Base-by-base conservation (phyloP, 2,797 vertebrate species). In the Ambastaia sidthimunki region DNA sequence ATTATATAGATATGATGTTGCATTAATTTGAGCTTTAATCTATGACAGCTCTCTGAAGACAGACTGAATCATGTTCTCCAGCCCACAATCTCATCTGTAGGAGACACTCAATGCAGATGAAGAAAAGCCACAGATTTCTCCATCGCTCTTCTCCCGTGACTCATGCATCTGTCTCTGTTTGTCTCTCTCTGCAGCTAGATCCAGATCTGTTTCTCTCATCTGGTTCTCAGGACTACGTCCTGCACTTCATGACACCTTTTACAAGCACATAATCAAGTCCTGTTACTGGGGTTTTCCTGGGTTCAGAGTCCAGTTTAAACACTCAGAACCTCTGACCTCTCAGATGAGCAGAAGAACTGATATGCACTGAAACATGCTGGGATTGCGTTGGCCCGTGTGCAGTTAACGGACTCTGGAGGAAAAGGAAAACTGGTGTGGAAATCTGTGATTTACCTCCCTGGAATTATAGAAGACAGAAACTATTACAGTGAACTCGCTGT, bases 231-330 rank as follows among this genome's bases (percentile, higher is more conserved):
- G 23, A 52, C 54, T 16, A 10, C 10, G 28, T 1, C 18, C 31
- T 19, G 10, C 16, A n/a, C 41, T 34, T 83, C 86, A 87, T 87
- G 74, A 86, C 84, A 86, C 75, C 86, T 78, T 85, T 87, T 84
- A 73, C 44, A 82, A 84, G 84, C 80, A 75, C 85, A 82, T 87
- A 87, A 86, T 88, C 75, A 74, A 81, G 84, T 86, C 66, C 71
- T 74, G 79, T 86, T 88, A 73, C 74, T 23, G 63, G 85, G 87
- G 84, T 90, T 89, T 88, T 74, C n/a, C 73, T 89, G 89, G 89
- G 34, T 44, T 11, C 18, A 47, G 19, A 88, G 85, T 92, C 87
- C 87, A 90, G 85, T 71, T 88, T 74, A 90, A 90, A 90, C 85
- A 86, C 74, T 62, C 34, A 31, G 75, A 84, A 52, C 15, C 54